These are phyloP conservation scores for Nephrotoma guestfalica DNA, from an alignment of 2,888 invertebrate genomes.

Conservation along the genomic window DNA sequence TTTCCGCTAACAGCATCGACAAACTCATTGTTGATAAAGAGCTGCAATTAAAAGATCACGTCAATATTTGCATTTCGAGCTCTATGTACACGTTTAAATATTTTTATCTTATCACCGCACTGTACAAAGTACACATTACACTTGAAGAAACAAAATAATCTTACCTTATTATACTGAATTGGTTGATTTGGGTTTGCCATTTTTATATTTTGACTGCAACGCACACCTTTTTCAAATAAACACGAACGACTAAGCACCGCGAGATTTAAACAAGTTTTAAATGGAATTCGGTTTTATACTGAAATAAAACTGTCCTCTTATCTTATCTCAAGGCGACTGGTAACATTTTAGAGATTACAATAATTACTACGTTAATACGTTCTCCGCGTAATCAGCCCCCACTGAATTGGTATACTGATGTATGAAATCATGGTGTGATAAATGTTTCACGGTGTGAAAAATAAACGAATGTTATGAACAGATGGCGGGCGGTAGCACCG, in stretches of 20 bases:
- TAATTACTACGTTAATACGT: not conserved
- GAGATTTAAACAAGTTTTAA: not conserved
- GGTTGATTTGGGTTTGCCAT: not conserved
- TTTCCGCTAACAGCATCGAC: conserved; percentile 71
- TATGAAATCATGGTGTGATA: no score
- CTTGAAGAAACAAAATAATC: not conserved
- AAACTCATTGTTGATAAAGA: conserved; percentile 72
- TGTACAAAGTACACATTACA: not conserved
- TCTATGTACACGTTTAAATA: not conserved
- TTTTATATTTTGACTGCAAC: not conserved
- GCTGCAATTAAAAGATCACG: conserved; percentile 33
- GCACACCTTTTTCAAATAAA: not conserved
- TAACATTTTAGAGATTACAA: not conserved
- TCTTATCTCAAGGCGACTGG: not conserved
- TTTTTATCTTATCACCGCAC: not conserved
- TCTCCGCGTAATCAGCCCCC: no score
- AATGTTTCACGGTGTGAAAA: no score
- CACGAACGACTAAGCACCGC: not conserved
- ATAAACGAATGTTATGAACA: no score
- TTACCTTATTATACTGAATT: not conserved
- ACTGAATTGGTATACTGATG: no score
- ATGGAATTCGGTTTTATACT: not conserved
- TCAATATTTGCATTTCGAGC: no score
- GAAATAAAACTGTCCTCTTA: not conserved
- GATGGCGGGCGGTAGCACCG: no score